Evolutionary conservation across 2,888 invertebrate species (phyloP).

Genomic region (Dyspetes luteomarginatus): DNA sequence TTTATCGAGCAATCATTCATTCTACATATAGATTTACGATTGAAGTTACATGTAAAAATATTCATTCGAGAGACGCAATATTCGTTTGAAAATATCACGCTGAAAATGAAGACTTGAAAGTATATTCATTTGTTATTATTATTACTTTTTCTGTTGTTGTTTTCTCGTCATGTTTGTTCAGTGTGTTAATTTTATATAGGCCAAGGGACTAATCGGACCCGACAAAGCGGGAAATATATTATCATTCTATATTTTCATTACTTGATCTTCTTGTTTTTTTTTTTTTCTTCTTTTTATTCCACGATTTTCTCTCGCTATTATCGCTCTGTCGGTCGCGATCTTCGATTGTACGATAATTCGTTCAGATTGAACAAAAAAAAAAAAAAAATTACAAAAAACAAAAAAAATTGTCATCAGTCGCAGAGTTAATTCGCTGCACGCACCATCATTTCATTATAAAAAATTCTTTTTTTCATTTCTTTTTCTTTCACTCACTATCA

Average conservation of each 20-base stretch:
- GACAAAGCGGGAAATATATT: constrained; percentile 35
- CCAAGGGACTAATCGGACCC: constrained; percentile 59
- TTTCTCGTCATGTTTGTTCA: constrained; percentile 45
- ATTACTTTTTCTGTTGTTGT: not conserved
- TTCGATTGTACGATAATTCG: constrained; percentile 58
- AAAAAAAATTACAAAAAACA: too few relatives aligned
- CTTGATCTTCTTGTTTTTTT: not conserved
- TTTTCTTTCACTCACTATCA: too few relatives aligned
- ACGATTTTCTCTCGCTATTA: constrained; percentile 1
- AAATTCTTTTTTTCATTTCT: constrained; percentile 7
- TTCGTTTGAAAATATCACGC: constrained; percentile 37
- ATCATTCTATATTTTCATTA: constrained; percentile 11
- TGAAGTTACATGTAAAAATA: constrained; percentile 69
- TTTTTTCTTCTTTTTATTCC: not conserved
- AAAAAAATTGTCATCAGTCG: constrained; percentile 30
- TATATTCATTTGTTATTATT: constrained; percentile 39
- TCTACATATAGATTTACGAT: constrained; percentile 54
- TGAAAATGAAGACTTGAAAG: constrained; percentile 57
- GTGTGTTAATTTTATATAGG: constrained; percentile 62
- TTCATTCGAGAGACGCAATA: constrained; percentile 57
- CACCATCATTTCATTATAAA: constrained; percentile 49
- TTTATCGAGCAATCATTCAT: constrained; percentile 56
- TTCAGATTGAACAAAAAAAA: constrained; percentile 11
- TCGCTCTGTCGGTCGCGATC: constrained; percentile 35
- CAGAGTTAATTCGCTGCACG: constrained; percentile 54